Percentiles rank a stretch among this genome's conserved stretches.
Evolutionary conservation across 2,888 invertebrate species (phyloP).

Genomic region (Nasonia oneida): DNA sequence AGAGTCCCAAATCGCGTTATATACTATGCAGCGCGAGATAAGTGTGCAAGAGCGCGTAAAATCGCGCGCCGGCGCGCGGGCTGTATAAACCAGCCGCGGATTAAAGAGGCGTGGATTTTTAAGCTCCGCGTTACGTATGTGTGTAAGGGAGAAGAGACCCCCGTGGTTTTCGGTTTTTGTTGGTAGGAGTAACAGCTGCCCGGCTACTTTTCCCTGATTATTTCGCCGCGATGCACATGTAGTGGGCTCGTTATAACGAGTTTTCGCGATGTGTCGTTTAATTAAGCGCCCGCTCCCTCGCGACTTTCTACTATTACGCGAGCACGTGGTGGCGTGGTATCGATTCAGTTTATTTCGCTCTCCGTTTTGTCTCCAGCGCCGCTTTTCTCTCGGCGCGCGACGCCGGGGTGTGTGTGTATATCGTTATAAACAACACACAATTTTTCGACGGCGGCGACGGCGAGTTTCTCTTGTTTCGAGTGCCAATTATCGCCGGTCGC

Average conservation of each 20-base stretch:
- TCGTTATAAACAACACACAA: neutral
- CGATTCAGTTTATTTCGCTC: neutral
- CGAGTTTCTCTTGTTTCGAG: conserved; percentile 50
- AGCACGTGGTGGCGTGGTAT: neutral
- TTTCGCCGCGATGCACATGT: conserved; percentile 60
- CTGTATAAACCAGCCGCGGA: neutral
- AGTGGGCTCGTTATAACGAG: conserved; percentile 22
- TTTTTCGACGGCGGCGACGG: conserved; percentile 20
- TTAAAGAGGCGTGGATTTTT: neutral
- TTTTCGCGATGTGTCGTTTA: conserved; percentile 23
- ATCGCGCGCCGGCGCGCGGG: neutral
- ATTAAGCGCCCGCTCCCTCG: conserved; percentile 4
- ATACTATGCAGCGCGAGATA: neutral
- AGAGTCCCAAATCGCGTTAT: conserved; percentile 7
- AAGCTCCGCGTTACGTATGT: neutral
- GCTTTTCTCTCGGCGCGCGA: neutral
- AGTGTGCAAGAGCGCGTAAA: conserved; percentile 21
- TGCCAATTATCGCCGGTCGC: conserved; percentile 47
- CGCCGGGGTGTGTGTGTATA: neutral
- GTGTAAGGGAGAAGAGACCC: conserved; percentile 17
- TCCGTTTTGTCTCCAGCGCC: neutral
- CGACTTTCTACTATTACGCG: conserved; percentile 26
- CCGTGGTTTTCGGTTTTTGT: conserved; percentile 60
- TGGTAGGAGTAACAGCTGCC: conserved; percentile 75
- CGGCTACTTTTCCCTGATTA: conserved; percentile 68